Conservation (phyloP, 2,888 invertebrate species). For the Metacarcinus magister region DNA sequence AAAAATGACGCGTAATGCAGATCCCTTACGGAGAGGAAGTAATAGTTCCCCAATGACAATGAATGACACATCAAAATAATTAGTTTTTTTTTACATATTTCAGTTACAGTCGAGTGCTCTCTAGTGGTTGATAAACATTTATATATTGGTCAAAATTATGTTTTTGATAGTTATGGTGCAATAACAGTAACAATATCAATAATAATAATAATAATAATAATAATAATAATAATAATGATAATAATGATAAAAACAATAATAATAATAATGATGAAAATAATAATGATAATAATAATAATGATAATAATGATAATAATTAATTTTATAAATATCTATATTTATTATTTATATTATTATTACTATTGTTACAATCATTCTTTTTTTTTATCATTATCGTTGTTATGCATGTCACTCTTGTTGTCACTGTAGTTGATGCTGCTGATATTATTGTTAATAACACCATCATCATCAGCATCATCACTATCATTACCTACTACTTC, state of each 20-base stretch:
- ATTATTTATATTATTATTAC: too few species aligned
- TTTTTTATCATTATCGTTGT: too few species aligned
- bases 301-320: too few species aligned
- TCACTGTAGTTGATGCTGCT: too few species aligned
- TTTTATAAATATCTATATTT: too few species aligned
- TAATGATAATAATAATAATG: too few species aligned
- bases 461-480: too few species aligned
- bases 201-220: background rate
- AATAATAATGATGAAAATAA: too few species aligned
- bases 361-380: too few species aligned
- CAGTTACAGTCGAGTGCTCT: background rate
- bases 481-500: too few species aligned
- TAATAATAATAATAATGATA: background rate
- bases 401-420: too few species aligned
- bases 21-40: background rate
- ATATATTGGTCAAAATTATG: background rate
- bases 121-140: background rate
- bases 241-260: background rate
- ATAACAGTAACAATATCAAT: background rate
- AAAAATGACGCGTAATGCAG: background rate
- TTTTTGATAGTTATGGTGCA: background rate
- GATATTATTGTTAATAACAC: too few species aligned
- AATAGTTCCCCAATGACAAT: background rate
- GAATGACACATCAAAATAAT: background rate
- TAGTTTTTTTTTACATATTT: background rate